phyloP scores from a whole-genome alignment of 37 sponge, comb jelly and placozoan genomes.

The Dysidea cf. avara region DNA sequence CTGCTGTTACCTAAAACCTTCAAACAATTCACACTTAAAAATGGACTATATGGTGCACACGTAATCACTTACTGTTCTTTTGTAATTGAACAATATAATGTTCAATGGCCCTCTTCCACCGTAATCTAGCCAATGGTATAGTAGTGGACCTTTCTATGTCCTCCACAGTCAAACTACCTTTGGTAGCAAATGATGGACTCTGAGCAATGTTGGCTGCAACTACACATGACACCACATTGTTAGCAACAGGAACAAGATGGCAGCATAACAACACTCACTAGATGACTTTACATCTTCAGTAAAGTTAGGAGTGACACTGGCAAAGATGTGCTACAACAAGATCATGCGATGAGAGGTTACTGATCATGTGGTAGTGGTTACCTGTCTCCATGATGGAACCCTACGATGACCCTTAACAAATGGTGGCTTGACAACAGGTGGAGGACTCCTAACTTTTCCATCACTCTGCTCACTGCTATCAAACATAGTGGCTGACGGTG shows the following conservation, averaged over 20 bases:
- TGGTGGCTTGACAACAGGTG: background rate
- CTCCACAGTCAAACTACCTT: background rate
- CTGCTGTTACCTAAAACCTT: no score
- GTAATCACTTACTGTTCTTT: background rate
- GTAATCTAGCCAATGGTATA: constrained; percentile 5
- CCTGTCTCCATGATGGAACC: constrained; percentile 32
- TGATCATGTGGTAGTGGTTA: background rate
- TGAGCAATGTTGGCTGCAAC: no score
- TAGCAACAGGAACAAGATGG: background rate
- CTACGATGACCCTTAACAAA: constrained; percentile 21
- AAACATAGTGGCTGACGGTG: background rate
- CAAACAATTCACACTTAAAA: no score
- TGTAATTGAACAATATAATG: constrained; percentile 56
- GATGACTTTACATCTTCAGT: constrained; percentile 11
- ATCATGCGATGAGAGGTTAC: background rate
- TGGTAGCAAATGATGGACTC: constrained; percentile 1
- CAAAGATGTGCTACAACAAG: constrained; percentile 51
- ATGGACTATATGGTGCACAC: no score
- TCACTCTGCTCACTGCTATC: no score
- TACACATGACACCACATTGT: background rate
- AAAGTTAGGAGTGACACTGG: constrained; percentile 43
- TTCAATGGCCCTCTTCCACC: constrained; percentile 72
- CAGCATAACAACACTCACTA: constrained; percentile 16
- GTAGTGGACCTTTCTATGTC: background rate
- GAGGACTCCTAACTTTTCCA: no score